Evolutionary conservation across 1,140 invertebrate genomes (phyloP).

Genomic region (Phocides pigmalion): DNA sequence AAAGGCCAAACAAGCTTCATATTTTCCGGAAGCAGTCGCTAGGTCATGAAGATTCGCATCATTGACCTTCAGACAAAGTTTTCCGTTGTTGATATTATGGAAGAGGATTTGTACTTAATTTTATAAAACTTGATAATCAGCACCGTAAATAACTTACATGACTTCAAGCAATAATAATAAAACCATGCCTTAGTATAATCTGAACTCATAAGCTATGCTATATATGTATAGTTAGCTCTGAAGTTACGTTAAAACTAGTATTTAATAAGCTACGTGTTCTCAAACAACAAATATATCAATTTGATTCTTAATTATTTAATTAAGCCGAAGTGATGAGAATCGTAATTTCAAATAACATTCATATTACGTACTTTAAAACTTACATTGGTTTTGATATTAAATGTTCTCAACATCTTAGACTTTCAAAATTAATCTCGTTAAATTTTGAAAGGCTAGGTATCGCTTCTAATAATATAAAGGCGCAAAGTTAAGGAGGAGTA

Average conservation of each 20-base stretch:
- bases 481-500: background rate
- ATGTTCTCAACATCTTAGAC: background rate
- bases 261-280: too few species aligned
- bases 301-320: too few species aligned
- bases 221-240: too few species aligned
- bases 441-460: background rate
- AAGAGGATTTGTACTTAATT: background rate
- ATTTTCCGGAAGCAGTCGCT: background rate
- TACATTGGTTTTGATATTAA: background rate
- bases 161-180: too few species aligned
- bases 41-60: background rate
- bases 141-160: background rate
- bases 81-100: background rate
- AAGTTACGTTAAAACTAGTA: too few species aligned
- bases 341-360: too few species aligned
- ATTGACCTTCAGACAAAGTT: background rate
- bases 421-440: background rate
- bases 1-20: background rate
- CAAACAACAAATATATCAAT: too few species aligned
- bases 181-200: too few species aligned
- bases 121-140: background rate
- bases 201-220: too few species aligned
- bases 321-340: too few species aligned
- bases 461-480: constrained; percentile 1
- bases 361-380: too few species aligned